Conservation (phyloP, 2,797 vertebrate species). For the Galaxias olidus region DNA sequence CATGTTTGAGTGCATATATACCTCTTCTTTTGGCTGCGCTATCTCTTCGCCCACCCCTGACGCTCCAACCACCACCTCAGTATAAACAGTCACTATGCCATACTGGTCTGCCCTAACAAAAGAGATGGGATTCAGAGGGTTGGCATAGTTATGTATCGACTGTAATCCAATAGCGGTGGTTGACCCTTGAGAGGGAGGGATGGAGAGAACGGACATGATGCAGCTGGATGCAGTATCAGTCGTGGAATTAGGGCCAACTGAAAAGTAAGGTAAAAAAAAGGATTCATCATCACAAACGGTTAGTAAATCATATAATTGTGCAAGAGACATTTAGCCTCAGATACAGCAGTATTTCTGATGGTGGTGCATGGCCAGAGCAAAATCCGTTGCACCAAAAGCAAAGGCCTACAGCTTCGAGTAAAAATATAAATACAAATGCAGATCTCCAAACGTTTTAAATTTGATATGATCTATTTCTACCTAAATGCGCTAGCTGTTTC, state of each 20-base stretch:
- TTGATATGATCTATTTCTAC: too few species aligned
- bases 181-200: conserved; percentile 69
- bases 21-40: conserved; percentile 30
- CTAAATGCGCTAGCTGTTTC: too few species aligned
- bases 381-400: too few species aligned
- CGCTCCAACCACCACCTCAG: conserved; percentile 65
- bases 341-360: too few species aligned
- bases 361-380: too few species aligned
- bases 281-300: not conserved
- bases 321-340: too few species aligned
- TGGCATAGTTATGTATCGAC: conserved; percentile 51
- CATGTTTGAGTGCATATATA: conserved; percentile 49
- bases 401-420: too few species aligned
- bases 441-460: too few species aligned
- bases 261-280: not conserved
- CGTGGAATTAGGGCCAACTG: conserved; percentile 57
- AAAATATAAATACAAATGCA: too few species aligned
- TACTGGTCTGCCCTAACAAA: conserved; percentile 59
- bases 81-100: conserved; percentile 71
- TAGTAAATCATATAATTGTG: too few species aligned
- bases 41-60: conserved; percentile 46
- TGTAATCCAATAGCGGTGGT: conserved; percentile 57
- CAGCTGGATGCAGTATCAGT: conserved; percentile 65
- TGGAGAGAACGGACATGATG: conserved; percentile 71
- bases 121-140: conserved; percentile 57